phyloP scores from a whole-genome alignment of 2,797 vertebrate species.

The Xyrichtys novacula region DNA sequence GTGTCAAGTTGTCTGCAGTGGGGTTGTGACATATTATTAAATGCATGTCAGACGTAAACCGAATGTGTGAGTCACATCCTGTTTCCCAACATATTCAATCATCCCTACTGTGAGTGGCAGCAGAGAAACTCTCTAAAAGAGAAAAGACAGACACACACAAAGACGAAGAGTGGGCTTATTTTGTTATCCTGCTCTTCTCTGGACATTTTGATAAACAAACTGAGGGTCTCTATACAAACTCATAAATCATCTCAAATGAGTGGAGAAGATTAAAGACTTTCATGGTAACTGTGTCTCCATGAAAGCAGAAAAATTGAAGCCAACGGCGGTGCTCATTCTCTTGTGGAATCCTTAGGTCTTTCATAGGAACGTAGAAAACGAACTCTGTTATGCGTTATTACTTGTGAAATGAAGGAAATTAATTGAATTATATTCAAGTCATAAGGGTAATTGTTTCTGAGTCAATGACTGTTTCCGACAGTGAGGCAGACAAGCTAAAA shows the following conservation, averaged over 20 bases:
- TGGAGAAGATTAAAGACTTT: constrained; percentile 68
- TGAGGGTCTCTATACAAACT: constrained; percentile 55
- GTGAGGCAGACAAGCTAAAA: constrained; percentile 74
- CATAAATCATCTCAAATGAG: constrained; percentile 73
- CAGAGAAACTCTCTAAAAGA: constrained; percentile 35
- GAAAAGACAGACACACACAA: constrained; percentile 12
- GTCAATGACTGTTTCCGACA: constrained; percentile 80
- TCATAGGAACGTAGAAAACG: constrained; percentile 51
- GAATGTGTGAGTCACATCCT: constrained; percentile 38
- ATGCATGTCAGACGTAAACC: constrained; percentile 59
- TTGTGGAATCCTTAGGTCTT: constrained; percentile 58
- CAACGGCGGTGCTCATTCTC: constrained; percentile 39
- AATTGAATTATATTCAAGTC: constrained; percentile 87
- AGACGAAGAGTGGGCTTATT: constrained; percentile 38
- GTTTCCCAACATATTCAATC: constrained; percentile 52
- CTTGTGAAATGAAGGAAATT: constrained; percentile 86
- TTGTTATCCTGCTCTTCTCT: constrained; percentile 42
- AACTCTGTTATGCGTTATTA: constrained; percentile 81
- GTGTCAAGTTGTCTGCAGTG: constrained; percentile 51
- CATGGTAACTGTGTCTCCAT: constrained; percentile 45
- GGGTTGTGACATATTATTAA: constrained; percentile 56
- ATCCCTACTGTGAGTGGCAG: constrained; percentile 54
- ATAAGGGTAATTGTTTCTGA: constrained; percentile 87
- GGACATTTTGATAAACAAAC: constrained; percentile 70
- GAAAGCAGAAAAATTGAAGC: constrained; percentile 60